A percentile compares a stretch with the other conserved stretches of the same genome.
Evolutionary conservation across 2,888 invertebrate species (phyloP).

Genomic region (Brassicogethes aeneus): DNA sequence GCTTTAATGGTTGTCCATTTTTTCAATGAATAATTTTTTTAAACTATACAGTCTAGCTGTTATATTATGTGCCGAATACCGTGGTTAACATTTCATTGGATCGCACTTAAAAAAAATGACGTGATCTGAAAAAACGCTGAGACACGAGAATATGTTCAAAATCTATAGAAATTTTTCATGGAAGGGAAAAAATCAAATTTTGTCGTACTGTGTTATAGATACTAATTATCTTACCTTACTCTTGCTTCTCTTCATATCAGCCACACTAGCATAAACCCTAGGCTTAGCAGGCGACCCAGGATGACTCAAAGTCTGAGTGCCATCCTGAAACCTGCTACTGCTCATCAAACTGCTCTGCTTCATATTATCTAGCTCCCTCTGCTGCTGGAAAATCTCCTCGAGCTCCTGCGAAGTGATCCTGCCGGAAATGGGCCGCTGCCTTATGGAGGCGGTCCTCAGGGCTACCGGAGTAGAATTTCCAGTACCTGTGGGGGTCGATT

Average conservation of each 20-base stretch:
- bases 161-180: no score
- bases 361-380: slow-evolving; percentile 46
- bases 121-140: no score
- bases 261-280: slow-evolving; percentile 84
- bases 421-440: slow-evolving; percentile 77
- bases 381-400: slow-evolving; percentile 86
- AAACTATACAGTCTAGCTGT: no score
- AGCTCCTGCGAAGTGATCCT: slow-evolving; percentile 86
- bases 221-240: slow-evolving; percentile 63
- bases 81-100: no score
- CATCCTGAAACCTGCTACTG: slow-evolving; percentile 61
- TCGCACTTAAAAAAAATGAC: no score
- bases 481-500: slow-evolving; percentile 39
- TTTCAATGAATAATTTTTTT: no score
- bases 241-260: slow-evolving; percentile 87
- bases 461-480: slow-evolving; percentile 55
- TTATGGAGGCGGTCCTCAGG: slow-evolving; percentile 83
- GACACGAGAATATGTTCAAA: no score
- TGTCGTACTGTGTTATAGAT: no score
- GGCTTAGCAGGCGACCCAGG: slow-evolving; percentile 60
- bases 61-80: no score
- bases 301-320: slow-evolving; percentile 43
- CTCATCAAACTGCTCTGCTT: slow-evolving; percentile 53
- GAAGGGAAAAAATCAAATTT: no score
- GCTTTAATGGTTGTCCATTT: no score